These are phyloP conservation scores for Ormyrus pomaceus DNA, from an alignment of 2,888 invertebrate genomes.

Conservation along the genomic window DNA sequence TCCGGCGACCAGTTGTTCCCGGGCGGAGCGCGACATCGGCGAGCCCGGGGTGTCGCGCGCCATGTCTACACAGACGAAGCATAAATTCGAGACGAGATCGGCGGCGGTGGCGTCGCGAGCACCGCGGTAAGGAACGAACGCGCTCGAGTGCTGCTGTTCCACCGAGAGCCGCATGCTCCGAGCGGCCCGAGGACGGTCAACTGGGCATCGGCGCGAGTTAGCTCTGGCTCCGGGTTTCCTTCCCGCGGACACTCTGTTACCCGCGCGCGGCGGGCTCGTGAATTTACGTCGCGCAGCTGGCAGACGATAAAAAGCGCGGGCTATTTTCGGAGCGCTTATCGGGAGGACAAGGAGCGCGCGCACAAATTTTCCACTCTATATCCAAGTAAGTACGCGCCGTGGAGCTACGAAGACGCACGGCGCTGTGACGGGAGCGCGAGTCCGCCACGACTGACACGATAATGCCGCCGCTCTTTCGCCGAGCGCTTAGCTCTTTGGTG, in stretches of 20 bases:
- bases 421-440: neutral
- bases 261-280: no score
- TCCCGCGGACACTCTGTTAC: no score
- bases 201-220: no score
- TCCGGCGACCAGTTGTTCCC: slow-evolving; percentile 60
- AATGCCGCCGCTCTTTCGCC: no score
- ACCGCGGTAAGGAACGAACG: slow-evolving; percentile 60
- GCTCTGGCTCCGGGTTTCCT: no score
- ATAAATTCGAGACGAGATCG: slow-evolving; percentile 25
- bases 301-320: no score
- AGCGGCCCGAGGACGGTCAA: neutral
- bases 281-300: no score
- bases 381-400: neutral
- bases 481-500: no score
- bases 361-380: neutral
- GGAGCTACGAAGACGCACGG: neutral
- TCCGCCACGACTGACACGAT: no score
- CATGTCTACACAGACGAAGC: slow-evolving; percentile 73
- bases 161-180: slow-evolving; percentile 61
- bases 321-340: no score
- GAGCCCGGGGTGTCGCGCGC: slow-evolving; percentile 77
- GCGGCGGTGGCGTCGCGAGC: neutral
- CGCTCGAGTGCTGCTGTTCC: slow-evolving; percentile 59
- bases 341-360: no score
- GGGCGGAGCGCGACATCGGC: slow-evolving; percentile 75